Conservation (phyloP, 2,797 vertebrate genomes). For the Poeciliopsis paucimaculata region DNA sequence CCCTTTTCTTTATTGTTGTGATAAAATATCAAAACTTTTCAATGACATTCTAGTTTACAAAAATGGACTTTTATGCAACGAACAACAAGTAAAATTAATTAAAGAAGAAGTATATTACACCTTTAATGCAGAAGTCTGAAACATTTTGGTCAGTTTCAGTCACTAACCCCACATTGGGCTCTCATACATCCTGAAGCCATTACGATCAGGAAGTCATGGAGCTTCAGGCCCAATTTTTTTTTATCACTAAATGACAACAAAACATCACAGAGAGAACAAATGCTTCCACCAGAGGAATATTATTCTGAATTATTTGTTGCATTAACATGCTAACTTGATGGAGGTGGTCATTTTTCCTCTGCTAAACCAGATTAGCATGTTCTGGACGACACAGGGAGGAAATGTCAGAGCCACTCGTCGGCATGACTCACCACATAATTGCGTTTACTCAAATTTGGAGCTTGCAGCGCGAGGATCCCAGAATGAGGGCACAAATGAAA, state of each 20-base stretch:
- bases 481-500: slow-evolving; percentile 7
- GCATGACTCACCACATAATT: slow-evolving; percentile 20
- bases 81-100: background rate
- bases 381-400: slow-evolving; percentile 35
- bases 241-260: slow-evolving; percentile 28
- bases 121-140: background rate
- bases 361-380: slow-evolving; percentile 49
- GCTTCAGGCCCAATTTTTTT: slow-evolving; percentile 16
- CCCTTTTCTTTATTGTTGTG: background rate
- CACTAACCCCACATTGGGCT: background rate
- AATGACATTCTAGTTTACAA: background rate
- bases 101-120: background rate
- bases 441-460: slow-evolving; percentile 12
- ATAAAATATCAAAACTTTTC: background rate
- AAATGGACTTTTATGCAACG: background rate
- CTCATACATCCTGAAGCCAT: slow-evolving; percentile 41
- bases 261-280: slow-evolving; percentile 41
- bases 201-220: slow-evolving; percentile 6
- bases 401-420: slow-evolving; percentile 15
- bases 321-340: slow-evolving; percentile 55
- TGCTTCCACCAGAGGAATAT: slow-evolving; percentile 27
- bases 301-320: slow-evolving; percentile 36
- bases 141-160: slow-evolving; percentile 16
- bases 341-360: slow-evolving; percentile 36
- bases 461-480: background rate